These are phyloP conservation scores for Omphaloscelis lunosa DNA, from an alignment of 2,888 invertebrate genomes.

Conservation along the genomic window DNA sequence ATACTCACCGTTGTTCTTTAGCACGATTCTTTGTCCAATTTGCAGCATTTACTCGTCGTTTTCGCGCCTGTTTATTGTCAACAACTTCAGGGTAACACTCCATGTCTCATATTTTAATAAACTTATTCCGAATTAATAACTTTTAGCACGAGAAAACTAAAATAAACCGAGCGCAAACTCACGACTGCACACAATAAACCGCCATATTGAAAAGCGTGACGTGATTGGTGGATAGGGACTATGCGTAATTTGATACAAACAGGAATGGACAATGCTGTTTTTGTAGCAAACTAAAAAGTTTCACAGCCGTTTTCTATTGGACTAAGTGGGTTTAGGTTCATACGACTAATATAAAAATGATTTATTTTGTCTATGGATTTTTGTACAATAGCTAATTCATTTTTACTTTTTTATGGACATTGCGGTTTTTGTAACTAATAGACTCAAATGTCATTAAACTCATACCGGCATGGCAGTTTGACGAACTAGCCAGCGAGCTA, in stretches of 20 bases:
- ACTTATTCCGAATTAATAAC: neutral
- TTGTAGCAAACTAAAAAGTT: conserved; percentile 8
- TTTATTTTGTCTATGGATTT: neutral
- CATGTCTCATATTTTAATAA: conserved; percentile 8
- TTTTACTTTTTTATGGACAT: neutral
- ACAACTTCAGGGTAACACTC: conserved; percentile 6
- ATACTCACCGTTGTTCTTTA: conserved; percentile 8
- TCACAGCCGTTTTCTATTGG: conserved; percentile 12
- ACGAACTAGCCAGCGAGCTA: too few species aligned
- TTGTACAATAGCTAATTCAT: neutral
- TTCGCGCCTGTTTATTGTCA: conserved; percentile 5
- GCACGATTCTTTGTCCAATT: neutral
- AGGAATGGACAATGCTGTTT: conserved; percentile 4
- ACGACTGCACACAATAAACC: neutral
- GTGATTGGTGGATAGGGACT: conserved; percentile 4
- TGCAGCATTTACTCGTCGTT: conserved; percentile 3
- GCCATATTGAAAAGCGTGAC: conserved; percentile 1
- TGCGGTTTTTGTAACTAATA: too few species aligned
- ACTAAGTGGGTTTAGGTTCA: conserved; percentile 1
- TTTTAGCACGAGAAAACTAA: conserved; percentile 1
- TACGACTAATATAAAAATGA: conserved; percentile 8
- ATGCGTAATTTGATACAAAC: conserved; percentile 20
- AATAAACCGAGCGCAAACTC: neutral
- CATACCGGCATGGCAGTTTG: too few species aligned
- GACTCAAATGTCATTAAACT: too few species aligned